Base-by-base conservation (phyloP, 1,140 invertebrate genomes). In the Drosophila tani region DNA sequence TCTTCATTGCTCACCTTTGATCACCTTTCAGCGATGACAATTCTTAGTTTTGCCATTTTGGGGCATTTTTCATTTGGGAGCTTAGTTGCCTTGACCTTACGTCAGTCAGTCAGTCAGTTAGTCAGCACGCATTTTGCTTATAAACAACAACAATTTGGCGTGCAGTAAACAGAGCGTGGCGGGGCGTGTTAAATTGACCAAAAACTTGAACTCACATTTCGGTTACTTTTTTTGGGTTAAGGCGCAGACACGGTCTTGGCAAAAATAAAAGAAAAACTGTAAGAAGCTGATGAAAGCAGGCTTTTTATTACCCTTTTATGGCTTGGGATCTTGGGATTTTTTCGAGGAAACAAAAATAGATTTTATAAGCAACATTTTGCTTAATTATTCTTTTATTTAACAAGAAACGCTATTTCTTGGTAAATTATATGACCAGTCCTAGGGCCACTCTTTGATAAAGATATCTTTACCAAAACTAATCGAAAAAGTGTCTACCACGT, bases 121-220 rank as follows among this genome's bases (percentile, higher is more conserved):
- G 51, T 55, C 32, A 45, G 56, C 63, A 65, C 63, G 63, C 63
- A 65, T 65, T 65, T 63, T 35, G 63, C 15, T 38, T 19, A 49
- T 35, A 58, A 40, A 32, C 27, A 27, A 58, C 67, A 46, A 71
- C 51, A 38, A 55, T 55, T 66, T 40, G 45, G 68, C 24, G 24
- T 71, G 24, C 15, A 32, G 69, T 21, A 75, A 78, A 46, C 74
- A 69, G 74, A 78, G 74, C 75, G 57, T 78, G 64, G 45, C 21
- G 57, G 24, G 74, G 57, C 75, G 75, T 62, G 75, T 78, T 78
- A 78, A 78, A 78, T 78, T 78, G 75, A 56, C 75, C 75, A 77
- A 78, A 73, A 62, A 78, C 74, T 62, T 78, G 74, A 78, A 62
- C 75, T 77, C 53, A 50, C 57, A 63, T 63, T 49, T 50, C 19